Evolutionary conservation across 2,888 invertebrate species (phyloP).

Genomic region (Ochlodes sylvanus): DNA sequence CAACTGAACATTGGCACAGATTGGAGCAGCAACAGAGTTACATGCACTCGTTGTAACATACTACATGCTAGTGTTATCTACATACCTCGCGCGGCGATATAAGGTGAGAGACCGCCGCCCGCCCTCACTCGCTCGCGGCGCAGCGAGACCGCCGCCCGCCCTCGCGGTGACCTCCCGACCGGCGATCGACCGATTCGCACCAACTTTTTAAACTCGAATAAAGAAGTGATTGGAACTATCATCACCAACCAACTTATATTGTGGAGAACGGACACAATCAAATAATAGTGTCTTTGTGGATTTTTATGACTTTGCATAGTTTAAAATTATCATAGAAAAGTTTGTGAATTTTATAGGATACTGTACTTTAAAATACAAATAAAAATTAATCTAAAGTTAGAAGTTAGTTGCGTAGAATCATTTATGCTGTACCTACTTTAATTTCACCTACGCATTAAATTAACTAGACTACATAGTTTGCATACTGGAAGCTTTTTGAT

Average conservation of each 20-base stretch:
- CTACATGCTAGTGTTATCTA: not conserved
- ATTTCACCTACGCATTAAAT: too few species aligned
- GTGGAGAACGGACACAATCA: not conserved
- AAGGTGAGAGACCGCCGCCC: conserved; percentile 31
- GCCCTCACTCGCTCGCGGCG: conserved; percentile 64
- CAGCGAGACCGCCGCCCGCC: conserved; percentile 66
- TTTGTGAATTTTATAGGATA: not conserved
- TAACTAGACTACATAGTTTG: too few species aligned
- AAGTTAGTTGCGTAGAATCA: too few species aligned
- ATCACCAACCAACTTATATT: not conserved
- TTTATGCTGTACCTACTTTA: too few species aligned
- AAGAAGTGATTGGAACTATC: not conserved
- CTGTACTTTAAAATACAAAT: too few species aligned
- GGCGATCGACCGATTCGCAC: conserved; percentile 6
- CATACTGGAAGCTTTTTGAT: too few species aligned
- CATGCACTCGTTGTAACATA: not conserved
- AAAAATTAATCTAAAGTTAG: too few species aligned
- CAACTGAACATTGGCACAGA: too few species aligned
- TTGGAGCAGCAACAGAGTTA: too few species aligned
- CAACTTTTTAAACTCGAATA: not conserved
- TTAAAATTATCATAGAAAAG: not conserved
- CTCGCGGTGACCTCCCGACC: conserved; percentile 58
- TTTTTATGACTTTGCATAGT: not conserved
- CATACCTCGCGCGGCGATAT: conserved; percentile 16
- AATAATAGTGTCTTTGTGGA: not conserved